Percentiles rank a stretch among this genome's conserved stretches.
These are phyloP conservation scores for Ptiloglossa arizonensis DNA, from an alignment of 1,140 invertebrate genomes.

Conservation along the genomic window DNA sequence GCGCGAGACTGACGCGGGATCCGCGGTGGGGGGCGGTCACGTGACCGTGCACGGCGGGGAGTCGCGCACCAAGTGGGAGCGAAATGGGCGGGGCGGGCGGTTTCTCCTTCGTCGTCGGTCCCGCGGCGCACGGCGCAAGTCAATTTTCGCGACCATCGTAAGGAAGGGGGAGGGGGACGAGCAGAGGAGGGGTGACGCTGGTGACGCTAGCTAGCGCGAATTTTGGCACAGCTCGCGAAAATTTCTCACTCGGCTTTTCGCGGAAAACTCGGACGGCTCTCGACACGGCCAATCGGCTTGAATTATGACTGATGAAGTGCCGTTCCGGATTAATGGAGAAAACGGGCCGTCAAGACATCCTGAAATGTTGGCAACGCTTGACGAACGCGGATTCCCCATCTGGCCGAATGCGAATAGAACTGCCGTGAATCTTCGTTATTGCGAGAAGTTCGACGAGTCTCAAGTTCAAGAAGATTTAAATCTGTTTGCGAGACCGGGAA, in stretches of 20 bases:
- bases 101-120: conserved; percentile 51
- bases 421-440: neutral
- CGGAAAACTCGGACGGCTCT: conserved; percentile 61
- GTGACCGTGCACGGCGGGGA: conserved; percentile 30
- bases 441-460: neutral
- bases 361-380: neutral
- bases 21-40: conserved; percentile 14
- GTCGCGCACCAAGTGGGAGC: conserved; percentile 11
- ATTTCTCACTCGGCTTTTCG: conserved; percentile 70
- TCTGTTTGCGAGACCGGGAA: too few relatives aligned
- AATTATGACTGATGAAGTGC: conserved; percentile 60
- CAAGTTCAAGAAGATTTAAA: neutral
- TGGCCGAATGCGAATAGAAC: neutral
- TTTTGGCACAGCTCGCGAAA: conserved; percentile 76
- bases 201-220: conserved; percentile 74
- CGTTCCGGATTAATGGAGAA: conserved; percentile 42
- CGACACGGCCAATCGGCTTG: conserved; percentile 59
- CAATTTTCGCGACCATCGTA: neutral
- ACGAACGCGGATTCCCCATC: neutral
- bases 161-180: neutral
- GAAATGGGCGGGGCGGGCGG: conserved; percentile 58
- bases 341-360: neutral
- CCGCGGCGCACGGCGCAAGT: conserved; percentile 20
- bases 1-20: conserved; percentile 25
- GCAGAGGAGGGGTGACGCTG: conserved; percentile 29